phyloP scores from a whole-genome alignment of 2,797 vertebrate genomes.

The Pipistrellus nathusii region DNA sequence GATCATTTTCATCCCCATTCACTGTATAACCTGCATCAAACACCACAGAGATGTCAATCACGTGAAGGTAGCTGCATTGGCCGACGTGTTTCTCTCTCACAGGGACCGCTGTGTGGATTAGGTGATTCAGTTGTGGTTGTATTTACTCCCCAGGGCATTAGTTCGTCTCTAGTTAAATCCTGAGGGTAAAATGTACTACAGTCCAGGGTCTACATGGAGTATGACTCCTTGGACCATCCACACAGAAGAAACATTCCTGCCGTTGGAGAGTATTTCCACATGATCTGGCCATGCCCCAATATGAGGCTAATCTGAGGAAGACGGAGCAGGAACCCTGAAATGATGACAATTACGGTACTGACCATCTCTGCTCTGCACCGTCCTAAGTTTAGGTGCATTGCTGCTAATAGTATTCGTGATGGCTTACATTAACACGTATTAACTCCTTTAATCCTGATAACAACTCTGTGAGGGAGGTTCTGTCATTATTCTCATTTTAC shows the following conservation, averaged over 20 bases:
- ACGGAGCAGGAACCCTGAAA: not conserved
- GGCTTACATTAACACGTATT: not conserved
- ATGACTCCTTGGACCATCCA: not conserved
- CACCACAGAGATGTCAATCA: not conserved
- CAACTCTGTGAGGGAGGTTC: not conserved
- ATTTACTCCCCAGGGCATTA: not conserved
- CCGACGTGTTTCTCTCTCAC: not conserved
- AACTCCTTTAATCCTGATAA: not conserved
- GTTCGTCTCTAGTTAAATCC: not conserved
- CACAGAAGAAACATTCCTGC: not conserved
- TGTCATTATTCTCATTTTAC: not conserved
- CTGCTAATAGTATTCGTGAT: not conserved
- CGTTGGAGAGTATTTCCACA: not conserved
- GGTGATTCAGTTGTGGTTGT: not conserved
- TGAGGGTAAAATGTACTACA: not conserved
- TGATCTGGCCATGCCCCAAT: not conserved
- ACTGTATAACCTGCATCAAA: not conserved
- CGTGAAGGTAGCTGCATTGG: accelerated
- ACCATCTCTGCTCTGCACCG: not conserved
- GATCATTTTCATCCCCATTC: not conserved
- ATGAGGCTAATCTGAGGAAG: not conserved
- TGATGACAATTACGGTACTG: not conserved
- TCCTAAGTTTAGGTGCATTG: not conserved
- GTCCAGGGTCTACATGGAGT: not conserved
- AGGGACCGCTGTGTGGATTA: not conserved